These are phyloP conservation scores for Struthio camelus DNA, from an alignment of 2,113 vertebrate species.

Conservation along the genomic window DNA sequence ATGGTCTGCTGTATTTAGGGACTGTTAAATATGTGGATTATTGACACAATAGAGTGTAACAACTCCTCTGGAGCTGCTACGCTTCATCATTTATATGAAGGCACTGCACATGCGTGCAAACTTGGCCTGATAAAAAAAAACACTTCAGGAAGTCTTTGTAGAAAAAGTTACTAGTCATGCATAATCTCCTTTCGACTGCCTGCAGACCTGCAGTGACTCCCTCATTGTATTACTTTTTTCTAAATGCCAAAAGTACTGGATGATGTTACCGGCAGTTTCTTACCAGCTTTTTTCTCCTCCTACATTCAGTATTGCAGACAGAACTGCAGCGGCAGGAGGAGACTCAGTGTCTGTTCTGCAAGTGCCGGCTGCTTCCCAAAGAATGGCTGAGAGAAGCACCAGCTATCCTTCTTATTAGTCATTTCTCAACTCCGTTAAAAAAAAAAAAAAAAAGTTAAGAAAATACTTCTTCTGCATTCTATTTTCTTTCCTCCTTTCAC, in stretches of 20 bases:
- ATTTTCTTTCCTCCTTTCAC: not conserved
- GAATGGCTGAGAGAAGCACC: not conserved
- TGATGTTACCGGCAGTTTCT: not conserved
- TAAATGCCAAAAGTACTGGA: not conserved
- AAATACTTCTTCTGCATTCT: not conserved
- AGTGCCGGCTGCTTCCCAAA: not conserved
- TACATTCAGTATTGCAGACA: not conserved
- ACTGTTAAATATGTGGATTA: slow-evolving; percentile 71
- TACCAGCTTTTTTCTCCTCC: not conserved
- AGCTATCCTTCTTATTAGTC: not conserved
- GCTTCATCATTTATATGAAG: slow-evolving; percentile 52
- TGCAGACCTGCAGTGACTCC: not conserved
- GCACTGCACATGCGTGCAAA: slow-evolving; percentile 3
- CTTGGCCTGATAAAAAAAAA: slow-evolving; percentile 31
- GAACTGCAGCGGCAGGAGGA: not conserved
- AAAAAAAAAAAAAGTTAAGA: not conserved
- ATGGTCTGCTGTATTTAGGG: slow-evolving; percentile 58
- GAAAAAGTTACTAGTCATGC: not conserved
- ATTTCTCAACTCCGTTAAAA: not conserved
- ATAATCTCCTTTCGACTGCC: slow-evolving; percentile 30
- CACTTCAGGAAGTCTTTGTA: slow-evolving; percentile 41
- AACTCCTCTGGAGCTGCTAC: slow-evolving; percentile 59
- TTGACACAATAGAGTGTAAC: slow-evolving; percentile 71
- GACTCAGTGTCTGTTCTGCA: not conserved
- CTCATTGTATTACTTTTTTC: not conserved